Conservation (phyloP, 2,113 vertebrate genomes). For the Lichenostomus cassidix region DNA sequence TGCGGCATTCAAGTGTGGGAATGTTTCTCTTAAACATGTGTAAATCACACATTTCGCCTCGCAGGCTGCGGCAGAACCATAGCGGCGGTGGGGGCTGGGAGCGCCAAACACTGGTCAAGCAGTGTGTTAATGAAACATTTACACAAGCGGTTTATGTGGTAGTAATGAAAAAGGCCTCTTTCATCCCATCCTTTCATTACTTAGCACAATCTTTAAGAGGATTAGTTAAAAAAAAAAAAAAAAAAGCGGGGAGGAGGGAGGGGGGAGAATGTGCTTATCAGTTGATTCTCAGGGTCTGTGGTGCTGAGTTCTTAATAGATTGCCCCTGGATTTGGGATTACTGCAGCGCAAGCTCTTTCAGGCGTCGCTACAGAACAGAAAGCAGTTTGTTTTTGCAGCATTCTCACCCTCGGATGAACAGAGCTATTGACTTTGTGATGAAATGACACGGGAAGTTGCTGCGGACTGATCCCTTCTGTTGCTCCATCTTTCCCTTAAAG, state of each 20-base stretch:
- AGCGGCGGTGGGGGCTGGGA: background rate
- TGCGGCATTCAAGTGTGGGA: conserved; percentile 63
- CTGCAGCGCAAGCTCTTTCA: conserved; percentile 52
- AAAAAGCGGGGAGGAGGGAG: rapidly evolving
- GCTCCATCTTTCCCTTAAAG: conserved; percentile 4
- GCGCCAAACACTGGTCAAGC: conserved; percentile 59
- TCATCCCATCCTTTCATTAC: conserved; percentile 75
- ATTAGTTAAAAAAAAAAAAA: conserved; percentile 48
- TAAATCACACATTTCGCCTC: conserved; percentile 65
- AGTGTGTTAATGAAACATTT: conserved; percentile 81
- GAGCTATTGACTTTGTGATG: conserved; percentile 74
- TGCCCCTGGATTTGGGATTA: conserved; percentile 74
- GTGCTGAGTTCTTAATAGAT: conserved; percentile 76
- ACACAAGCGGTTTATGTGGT: conserved; percentile 76
- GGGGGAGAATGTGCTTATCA: conserved; percentile 71
- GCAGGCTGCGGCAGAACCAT: background rate
- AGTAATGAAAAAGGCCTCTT: conserved; percentile 73
- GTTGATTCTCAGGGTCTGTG: conserved; percentile 73
- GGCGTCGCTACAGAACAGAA: conserved; percentile 62
- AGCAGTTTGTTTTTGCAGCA: conserved; percentile 66
- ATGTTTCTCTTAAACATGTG: conserved; percentile 68
- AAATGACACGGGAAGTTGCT: conserved; percentile 63
- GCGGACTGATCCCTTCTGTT: conserved; percentile 32
- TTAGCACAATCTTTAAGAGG: conserved; percentile 76
- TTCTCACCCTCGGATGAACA: conserved; percentile 46